Base-by-base conservation (phyloP, 2,113 vertebrate species). In the Gadus chalcogrammus region DNA sequence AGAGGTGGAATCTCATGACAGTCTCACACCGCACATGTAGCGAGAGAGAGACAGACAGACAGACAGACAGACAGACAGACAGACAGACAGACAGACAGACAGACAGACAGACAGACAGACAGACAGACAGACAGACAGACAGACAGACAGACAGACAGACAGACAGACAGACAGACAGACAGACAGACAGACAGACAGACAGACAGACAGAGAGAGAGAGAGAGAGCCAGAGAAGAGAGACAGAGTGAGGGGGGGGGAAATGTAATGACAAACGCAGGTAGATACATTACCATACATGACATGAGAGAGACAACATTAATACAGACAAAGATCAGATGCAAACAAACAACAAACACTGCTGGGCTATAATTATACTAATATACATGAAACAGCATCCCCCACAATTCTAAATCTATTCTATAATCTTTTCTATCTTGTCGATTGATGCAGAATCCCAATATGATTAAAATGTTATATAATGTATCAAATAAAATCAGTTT, bases 1-100 rank as follows among this genome's bases (percentile, higher is more conserved):
- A 61, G 62, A 69, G 15, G 24, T 31, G 65, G 61, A 71, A 52
- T 63, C 28, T 62, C 53, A 74, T 64, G 68, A 62, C 35, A 65
- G 53, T 65, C 15, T 66, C 64, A 71, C 64, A 72, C 17, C 59
- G 52, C 68, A 67, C 27, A 61, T 55, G 64, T 15, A 35, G 56
- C 53, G 52, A 65, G 16, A 62, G 11, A 38, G 15, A 66, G 58
- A 48, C 72, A 71, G 48, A 60, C 48, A 48, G 5, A 48, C 6
- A 48, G 42, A 48, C 15, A 16, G 55, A 17, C 1, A 17, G 15
- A 12, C n/a, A n/a, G n/a, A 65, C 72, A 71, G 48, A 60, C 48
- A 48, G 5, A 48, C 6, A 48, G 42, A 48, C 15, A 16, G 55
- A 17, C 1, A 17, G 15, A 12, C n/a, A n/a, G n/a, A n/a, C n/a